These are phyloP conservation scores for Poecilia gillii DNA, from an alignment of 2,797 vertebrate species.

Conservation along the genomic window DNA sequence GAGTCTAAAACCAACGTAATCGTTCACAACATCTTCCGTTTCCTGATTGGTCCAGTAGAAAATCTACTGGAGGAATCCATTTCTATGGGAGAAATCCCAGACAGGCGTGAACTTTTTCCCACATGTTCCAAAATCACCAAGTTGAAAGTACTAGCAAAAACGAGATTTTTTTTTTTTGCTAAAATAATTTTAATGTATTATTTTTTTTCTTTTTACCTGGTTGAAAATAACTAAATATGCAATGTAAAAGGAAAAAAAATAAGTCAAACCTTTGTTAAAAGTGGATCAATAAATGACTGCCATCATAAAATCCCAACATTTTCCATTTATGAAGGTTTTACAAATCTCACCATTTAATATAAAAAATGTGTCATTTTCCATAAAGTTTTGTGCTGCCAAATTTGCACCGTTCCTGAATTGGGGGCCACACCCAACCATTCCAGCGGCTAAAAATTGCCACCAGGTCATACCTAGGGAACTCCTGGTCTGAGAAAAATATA, in stretches of 20 bases:
- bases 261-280: not conserved
- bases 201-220: not conserved
- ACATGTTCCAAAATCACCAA: not conserved
- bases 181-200: not conserved
- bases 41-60: too few relatives aligned
- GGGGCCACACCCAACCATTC: not conserved
- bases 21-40: too few relatives aligned
- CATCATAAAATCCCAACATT: too few relatives aligned
- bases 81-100: too few relatives aligned
- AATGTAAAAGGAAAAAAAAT: not conserved
- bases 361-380: not conserved
- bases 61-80: too few relatives aligned
- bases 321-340: not conserved
- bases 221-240: not conserved
- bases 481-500: not conserved
- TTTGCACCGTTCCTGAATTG: not conserved
- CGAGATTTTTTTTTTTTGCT: not conserved
- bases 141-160: not conserved
- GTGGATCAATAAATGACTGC: not conserved
- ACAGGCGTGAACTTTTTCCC: not conserved
- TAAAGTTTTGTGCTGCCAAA: not conserved
- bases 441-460: not conserved
- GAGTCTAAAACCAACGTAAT: too few relatives aligned
- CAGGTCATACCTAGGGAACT: not conserved
- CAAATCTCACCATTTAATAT: not conserved